A percentile compares a stretch with the other conserved stretches of the same genome.
These are phyloP conservation scores for Myzus persicae DNA, from an alignment of 1,140 invertebrate genomes.

Conservation along the genomic window DNA sequence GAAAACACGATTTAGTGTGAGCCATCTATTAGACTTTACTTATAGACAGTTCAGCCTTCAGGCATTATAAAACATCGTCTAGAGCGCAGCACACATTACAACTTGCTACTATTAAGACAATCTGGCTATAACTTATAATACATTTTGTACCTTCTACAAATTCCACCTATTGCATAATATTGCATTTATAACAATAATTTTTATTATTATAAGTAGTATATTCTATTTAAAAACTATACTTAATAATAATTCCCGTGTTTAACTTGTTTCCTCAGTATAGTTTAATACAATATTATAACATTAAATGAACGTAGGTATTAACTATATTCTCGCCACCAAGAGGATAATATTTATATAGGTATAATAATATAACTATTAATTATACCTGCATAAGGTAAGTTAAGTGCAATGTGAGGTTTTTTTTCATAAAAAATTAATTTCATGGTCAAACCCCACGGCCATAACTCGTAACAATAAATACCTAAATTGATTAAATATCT, in stretches of 20 bases:
- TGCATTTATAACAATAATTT: neutral
- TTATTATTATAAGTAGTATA: neutral
- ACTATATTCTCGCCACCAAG: neutral
- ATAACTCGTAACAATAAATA: neutral
- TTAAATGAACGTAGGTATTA: neutral
- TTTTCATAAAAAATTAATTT: neutral
- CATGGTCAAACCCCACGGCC: neutral
- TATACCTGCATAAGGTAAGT: neutral
- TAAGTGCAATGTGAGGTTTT: neutral
- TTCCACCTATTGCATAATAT: neutral
- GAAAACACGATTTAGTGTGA: neutral
- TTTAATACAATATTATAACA: neutral
- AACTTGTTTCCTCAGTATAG: neutral
- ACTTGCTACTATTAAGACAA: neutral
- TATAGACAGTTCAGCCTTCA: too few species aligned
- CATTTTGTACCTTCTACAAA: neutral
- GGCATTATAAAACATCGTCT: neutral
- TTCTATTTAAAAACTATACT: neutral
- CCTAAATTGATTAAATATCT: neutral
- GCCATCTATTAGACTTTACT: neutral
- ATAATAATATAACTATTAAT: neutral
- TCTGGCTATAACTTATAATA: too few species aligned
- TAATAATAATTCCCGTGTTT: neutral
- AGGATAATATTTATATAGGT: neutral
- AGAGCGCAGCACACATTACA: constrained; percentile 4